Conservation (phyloP, 2,113 vertebrate species). For the Burhinus bistriatus region DNA sequence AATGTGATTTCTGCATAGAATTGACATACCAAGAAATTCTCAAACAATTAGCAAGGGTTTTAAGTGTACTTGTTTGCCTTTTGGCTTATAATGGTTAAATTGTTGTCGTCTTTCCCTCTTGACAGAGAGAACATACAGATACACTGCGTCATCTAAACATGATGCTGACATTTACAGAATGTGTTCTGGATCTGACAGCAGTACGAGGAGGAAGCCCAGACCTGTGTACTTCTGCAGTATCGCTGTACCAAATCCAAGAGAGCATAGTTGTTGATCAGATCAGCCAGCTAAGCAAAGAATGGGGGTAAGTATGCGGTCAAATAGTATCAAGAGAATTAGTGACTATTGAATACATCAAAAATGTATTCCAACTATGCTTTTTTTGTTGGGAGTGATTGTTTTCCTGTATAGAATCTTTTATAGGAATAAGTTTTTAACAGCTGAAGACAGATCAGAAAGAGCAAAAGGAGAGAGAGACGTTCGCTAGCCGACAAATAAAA, state of each 20-base stretch:
- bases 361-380: neutral
- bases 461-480: neutral
- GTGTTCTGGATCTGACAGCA: constrained; percentile 91
- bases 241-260: constrained; percentile 91
- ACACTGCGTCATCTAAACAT: constrained; percentile 89
- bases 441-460: neutral
- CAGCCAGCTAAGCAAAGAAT: constrained; percentile 95
- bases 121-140: constrained; percentile 93
- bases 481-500: neutral
- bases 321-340: neutral
- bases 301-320: constrained; percentile 81
- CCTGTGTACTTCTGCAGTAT: constrained; percentile 83
- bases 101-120: neutral
- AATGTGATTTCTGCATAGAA: neutral
- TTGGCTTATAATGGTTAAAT: neutral
- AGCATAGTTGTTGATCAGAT: constrained; percentile 96
- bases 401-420: neutral
- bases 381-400: neutral
- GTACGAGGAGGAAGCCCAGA: constrained; percentile 82
- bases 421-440: neutral
- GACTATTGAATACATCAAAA: neutral
- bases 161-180: constrained; percentile 94
- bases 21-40: neutral
- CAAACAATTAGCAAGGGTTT: neutral
- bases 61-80: neutral